A percentile compares a stretch with the other conserved stretches of the same genome.
These are phyloP conservation scores for Cardiocondyla obscurior DNA, from an alignment of 1,140 invertebrate genomes.

Conservation along the genomic window DNA sequence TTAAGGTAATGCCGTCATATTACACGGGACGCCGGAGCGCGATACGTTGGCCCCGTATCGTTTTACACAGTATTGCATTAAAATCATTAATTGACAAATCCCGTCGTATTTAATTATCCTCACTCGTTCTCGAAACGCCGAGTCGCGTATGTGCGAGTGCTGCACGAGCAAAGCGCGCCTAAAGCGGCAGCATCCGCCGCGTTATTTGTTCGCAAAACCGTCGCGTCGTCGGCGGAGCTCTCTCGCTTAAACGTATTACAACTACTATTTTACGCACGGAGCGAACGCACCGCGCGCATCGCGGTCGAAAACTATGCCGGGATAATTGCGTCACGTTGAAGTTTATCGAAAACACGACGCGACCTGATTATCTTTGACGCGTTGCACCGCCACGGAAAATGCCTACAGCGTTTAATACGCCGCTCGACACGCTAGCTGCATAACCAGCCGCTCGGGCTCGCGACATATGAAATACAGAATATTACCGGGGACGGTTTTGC, in stretches of 20 bases:
- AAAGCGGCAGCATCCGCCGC: background rate
- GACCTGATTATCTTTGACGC: conserved; percentile 51
- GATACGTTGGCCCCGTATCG: background rate
- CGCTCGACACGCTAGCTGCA: background rate
- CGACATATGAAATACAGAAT: conserved; percentile 35
- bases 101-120: background rate
- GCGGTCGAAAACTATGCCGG: conserved; percentile 26
- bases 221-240: background rate
- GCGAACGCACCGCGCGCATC: background rate
- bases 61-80: background rate
- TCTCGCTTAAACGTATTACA: conserved; percentile 36
- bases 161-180: background rate
- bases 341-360: conserved; percentile 41
- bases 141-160: background rate
- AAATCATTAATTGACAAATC: conserved; percentile 8
- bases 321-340: conserved; percentile 46
- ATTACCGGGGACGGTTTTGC: background rate
- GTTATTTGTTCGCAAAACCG: conserved; percentile 30
- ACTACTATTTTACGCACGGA: conserved; percentile 9
- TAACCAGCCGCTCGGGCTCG: conserved; percentile 18
- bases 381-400: conserved; percentile 2
- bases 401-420: conserved; percentile 43
- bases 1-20: conserved; percentile 10
- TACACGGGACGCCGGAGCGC: background rate
- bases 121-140: background rate